These are phyloP conservation scores for Heliangelus exortis DNA, from an alignment of 2,797 vertebrate genomes.

Conservation along the genomic window DNA sequence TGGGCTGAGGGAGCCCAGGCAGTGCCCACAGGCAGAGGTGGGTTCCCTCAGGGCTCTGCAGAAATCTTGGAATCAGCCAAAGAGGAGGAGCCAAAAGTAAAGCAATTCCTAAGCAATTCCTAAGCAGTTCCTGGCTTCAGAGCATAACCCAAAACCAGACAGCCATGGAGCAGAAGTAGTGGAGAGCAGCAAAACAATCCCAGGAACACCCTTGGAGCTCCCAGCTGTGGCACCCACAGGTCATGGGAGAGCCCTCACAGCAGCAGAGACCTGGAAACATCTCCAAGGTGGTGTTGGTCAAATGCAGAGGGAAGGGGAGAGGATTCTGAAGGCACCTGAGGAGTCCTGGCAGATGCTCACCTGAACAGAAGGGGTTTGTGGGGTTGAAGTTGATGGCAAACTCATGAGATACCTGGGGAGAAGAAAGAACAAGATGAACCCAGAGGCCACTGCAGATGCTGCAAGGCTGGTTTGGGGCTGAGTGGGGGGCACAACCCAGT, in stretches of 20 bases:
- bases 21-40: not conserved
- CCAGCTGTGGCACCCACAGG: not conserved
- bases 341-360: slow-evolving; percentile 76
- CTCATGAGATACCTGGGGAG: slow-evolving; percentile 93
- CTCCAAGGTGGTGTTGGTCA: fast-evolving
- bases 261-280: not conserved
- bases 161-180: not conserved
- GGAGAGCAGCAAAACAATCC: not conserved
- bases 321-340: not conserved
- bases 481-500: not conserved
- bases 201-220: not conserved
- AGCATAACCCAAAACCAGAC: not conserved
- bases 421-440: not conserved
- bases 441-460: not conserved
- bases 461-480: not conserved
- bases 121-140: not conserved
- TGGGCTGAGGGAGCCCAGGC: fast-evolving
- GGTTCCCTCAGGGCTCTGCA: not conserved
- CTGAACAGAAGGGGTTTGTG: slow-evolving; percentile 96
- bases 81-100: not conserved
- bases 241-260: not conserved
- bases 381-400: slow-evolving; percentile 99
- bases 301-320: not conserved
- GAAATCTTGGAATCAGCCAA: not conserved
- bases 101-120: not conserved